phyloP scores from a whole-genome alignment of 2,113 vertebrate genomes.

The Sinosuthora webbiana region DNA sequence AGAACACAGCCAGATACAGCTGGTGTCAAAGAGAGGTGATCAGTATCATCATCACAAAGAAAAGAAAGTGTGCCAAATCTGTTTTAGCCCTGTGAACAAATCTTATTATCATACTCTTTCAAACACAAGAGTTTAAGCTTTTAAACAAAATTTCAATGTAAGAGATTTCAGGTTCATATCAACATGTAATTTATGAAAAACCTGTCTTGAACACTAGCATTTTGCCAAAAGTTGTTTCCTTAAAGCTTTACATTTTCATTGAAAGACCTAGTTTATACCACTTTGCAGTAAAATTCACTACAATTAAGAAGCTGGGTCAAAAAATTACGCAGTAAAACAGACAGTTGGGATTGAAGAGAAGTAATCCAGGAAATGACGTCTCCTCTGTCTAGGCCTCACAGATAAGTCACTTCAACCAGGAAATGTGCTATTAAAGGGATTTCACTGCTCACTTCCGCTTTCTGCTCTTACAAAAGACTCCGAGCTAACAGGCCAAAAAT shows the following conservation, averaged over 20 bases:
- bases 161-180: not conserved
- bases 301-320: not conserved
- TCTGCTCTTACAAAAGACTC: constrained; percentile 50
- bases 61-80: not conserved
- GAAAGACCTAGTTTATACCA: not conserved
- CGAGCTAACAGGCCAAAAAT: constrained; percentile 43
- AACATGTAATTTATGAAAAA: not conserved
- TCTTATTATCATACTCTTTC: not conserved
- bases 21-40: not conserved
- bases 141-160: not conserved
- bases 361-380: constrained; percentile 82
- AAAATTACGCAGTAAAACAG: not conserved
- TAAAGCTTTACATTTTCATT: not conserved
- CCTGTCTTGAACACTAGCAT: not conserved
- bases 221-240: not conserved
- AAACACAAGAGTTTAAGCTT: not conserved
- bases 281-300: not conserved
- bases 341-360: not conserved
- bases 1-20: not conserved
- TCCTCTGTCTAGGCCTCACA: constrained; percentile 67
- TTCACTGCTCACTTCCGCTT: constrained; percentile 80
- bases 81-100: not conserved
- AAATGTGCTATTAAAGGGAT: constrained; percentile 74
- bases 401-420: constrained; percentile 77
- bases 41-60: not conserved